phyloP scores from a whole-genome alignment of 2,113 vertebrate genomes.

The Callipepla squamata region DNA sequence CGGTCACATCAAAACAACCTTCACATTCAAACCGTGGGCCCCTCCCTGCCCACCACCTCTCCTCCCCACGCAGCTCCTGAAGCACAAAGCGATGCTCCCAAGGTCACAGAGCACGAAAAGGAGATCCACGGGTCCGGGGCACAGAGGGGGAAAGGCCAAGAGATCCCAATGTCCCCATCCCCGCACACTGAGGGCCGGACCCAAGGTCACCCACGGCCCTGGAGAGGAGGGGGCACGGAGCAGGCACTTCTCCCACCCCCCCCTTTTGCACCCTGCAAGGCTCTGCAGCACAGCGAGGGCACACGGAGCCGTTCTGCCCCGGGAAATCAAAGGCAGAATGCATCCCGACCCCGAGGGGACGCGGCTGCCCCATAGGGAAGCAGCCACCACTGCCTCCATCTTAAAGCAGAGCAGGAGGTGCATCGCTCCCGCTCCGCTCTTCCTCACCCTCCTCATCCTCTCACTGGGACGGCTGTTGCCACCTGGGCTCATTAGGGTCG shows the following conservation, averaged over 20 bases:
- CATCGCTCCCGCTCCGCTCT: neutral
- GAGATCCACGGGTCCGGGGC: neutral
- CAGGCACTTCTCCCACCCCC: rapidly evolving
- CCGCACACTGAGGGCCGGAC: neutral
- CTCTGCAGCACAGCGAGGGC: no score
- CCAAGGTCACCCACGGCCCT: slow-evolving; percentile 31
- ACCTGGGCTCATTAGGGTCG: neutral
- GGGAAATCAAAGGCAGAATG: neutral
- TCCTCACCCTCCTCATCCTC: neutral
- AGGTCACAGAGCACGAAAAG: neutral
- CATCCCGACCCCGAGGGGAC: neutral
- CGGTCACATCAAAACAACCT: no score
- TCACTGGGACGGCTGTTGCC: neutral
- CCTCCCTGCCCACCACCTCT: no score
- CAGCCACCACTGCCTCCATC: neutral
- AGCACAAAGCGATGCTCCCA: neutral
- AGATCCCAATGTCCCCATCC: neutral
- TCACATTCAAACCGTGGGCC: no score
- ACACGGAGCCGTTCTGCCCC: neutral
- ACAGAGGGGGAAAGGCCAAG: neutral
- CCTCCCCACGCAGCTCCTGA: neutral
- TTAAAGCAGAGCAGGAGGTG: neutral
- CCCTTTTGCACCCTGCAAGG: neutral
- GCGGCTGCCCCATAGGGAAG: neutral
- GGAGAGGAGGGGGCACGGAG: neutral